These are phyloP conservation scores for Macrocentrus cingulum DNA, from an alignment of 1,140 invertebrate species.

Conservation along the genomic window DNA sequence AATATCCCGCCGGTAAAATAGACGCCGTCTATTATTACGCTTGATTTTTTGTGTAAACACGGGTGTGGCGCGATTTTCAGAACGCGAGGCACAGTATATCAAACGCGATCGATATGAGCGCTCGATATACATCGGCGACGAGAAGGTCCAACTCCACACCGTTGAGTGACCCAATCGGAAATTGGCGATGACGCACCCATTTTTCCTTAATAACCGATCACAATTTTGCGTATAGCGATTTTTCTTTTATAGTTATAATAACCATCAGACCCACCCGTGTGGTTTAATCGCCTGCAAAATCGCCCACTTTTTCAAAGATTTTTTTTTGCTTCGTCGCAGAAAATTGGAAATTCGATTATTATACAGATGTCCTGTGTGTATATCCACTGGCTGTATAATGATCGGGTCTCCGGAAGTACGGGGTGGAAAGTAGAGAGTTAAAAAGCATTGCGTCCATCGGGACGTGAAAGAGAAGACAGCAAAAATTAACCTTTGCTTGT, in stretches of 20 bases:
- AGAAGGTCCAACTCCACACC: conserved; percentile 2
- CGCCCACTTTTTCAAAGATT: neutral
- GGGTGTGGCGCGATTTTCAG: conserved; percentile 26
- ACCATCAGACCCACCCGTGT: neutral
- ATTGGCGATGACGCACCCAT: conserved; percentile 43
- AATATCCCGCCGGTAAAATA: conserved; percentile 39
- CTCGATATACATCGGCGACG: conserved; percentile 1
- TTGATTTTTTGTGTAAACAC: too few species aligned
- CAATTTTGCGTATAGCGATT: neutral
- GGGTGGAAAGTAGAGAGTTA: too few species aligned
- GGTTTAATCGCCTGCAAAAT: too few species aligned
- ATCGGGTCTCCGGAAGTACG: too few species aligned
- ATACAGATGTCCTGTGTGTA: too few species aligned
- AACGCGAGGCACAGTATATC: conserved; percentile 42
- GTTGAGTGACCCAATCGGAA: conserved; percentile 52
- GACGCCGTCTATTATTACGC: conserved; percentile 53
- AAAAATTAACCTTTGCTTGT: conserved; percentile 30
- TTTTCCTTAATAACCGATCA: conserved; percentile 14
- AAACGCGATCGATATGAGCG: conserved; percentile 31
- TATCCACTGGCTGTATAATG: too few species aligned
- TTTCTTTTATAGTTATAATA: neutral
- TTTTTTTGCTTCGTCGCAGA: too few species aligned
- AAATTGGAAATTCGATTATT: too few species aligned
- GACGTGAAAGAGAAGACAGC: conserved; percentile 28
- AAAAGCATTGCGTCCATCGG: conserved; percentile 28